These are phyloP conservation scores for Aphis craccivora DNA, from an alignment of 1,140 invertebrate genomes.

Conservation along the genomic window DNA sequence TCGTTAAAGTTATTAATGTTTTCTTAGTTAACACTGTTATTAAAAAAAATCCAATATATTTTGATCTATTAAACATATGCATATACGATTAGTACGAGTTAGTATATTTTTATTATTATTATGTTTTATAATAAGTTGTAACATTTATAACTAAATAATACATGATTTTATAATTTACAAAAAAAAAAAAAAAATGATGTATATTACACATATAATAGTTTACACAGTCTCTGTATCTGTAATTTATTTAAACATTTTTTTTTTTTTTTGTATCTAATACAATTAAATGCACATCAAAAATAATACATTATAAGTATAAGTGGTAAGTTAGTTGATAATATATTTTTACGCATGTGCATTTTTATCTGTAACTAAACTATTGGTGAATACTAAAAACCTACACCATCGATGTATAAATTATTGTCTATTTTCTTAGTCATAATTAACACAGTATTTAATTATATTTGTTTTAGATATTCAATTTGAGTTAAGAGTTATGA, in stretches of 20 bases:
- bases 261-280: background rate
- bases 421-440: background rate
- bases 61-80: too few relatives aligned
- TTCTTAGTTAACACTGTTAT: too few relatives aligned
- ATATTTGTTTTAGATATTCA: background rate
- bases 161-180: too few relatives aligned
- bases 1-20: too few relatives aligned
- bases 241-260: background rate
- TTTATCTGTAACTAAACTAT: background rate
- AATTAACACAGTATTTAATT: background rate
- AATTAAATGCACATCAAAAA: background rate
- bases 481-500: background rate
- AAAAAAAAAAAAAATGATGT: too few relatives aligned
- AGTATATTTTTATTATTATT: background rate
- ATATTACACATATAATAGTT: background rate
- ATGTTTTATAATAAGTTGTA: background rate
- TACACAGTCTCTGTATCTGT: background rate
- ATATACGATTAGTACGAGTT: background rate
- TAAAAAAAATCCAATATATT: too few relatives aligned
- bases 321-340: background rate
- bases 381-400: background rate
- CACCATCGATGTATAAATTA: background rate
- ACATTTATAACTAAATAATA: background rate
- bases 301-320: background rate
- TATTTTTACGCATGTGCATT: background rate